Percentiles rank a stretch among this genome's conserved stretches.
Evolutionary conservation across 2,888 invertebrate species (phyloP).

Genomic region (Nomada ruficornis): DNA sequence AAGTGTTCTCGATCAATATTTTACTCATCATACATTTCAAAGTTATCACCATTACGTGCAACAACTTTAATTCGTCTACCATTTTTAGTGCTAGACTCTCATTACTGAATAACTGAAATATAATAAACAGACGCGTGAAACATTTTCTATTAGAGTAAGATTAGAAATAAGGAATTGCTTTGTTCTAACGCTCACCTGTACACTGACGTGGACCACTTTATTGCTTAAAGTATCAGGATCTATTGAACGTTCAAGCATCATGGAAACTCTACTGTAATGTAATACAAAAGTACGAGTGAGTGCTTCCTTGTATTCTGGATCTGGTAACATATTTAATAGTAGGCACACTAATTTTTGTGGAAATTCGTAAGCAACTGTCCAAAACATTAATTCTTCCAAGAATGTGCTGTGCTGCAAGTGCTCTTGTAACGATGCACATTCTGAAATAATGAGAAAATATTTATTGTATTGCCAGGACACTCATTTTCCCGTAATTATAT

Average conservation of each 20-base stretch:
- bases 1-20: constrained; percentile 93
- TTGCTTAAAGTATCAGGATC: constrained; percentile 97
- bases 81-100: constrained; percentile 95
- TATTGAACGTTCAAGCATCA: constrained; percentile 93
- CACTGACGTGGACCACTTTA: constrained; percentile 98
- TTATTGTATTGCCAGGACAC: not conserved
- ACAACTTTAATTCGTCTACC: constrained; percentile 94
- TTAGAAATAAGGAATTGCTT: not conserved
- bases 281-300: constrained; percentile 97
- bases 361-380: constrained; percentile 99
- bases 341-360: constrained; percentile 98
- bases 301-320: constrained; percentile 97
- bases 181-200: constrained; percentile 85
- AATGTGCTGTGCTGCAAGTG: constrained; percentile 93
- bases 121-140: not conserved
- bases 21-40: constrained; percentile 97
- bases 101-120: constrained; percentile 94
- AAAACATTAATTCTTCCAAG: constrained; percentile 98
- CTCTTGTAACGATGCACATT: constrained; percentile 92
- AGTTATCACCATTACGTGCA: constrained; percentile 97
- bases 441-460: constrained; percentile 67
- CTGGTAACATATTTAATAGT: constrained; percentile 96
- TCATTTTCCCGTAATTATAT: not conserved
- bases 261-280: constrained; percentile 97
- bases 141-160: not conserved